Base-by-base conservation (phyloP, 2,797 vertebrate species). In the Anisognathus igniventris region DNA sequence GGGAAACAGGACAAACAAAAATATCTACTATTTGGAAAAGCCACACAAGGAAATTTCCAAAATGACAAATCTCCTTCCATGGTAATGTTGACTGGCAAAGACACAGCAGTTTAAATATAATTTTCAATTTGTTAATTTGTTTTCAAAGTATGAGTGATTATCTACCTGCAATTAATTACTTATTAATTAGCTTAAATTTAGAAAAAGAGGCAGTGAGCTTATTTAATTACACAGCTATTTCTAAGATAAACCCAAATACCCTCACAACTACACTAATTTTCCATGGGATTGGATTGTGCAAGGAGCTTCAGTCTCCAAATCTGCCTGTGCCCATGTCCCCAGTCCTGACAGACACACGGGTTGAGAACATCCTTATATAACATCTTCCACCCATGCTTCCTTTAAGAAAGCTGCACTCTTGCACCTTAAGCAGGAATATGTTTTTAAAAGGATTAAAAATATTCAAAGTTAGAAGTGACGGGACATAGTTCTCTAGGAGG, bases 291-390 rank as follows among this genome's bases (percentile, higher is more conserved):
- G 11, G 33, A 27, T 9, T 77, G 10, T 51, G 20, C 45, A 54
- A 78, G 14, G 6, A 21, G 7, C 6, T 79, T 66, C n/a, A 42
- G 12, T n/a, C 15, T 27, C 51, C 35, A 11, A 6, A 37, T 6
- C 11, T 53, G 8, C 60, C 53, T 74, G 23, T 44, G 45, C 6
- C 9, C 21, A 7, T 21, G 14, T 44, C 21, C 16, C 33, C 16
- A 51, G 14, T 7, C 8, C 66, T 4, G 5, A 47, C 7, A 50
- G 40, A 81, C n/a, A 54, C 30, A 37, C 0, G 0, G 5, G 27
- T 10, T 60, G 40, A 82, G 11, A 7, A 10, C 9, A 51, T 37
- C 17, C 22, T 76, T 28, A 28, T 2, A 0, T 7, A 27, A 22
- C 17, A 39, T 16, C 56, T 74, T 58, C 28, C 19, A 57, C 4